Evolutionary conservation across 2,113 vertebrate species (phyloP).

Genomic region (Malurus alboscapulatus): DNA sequence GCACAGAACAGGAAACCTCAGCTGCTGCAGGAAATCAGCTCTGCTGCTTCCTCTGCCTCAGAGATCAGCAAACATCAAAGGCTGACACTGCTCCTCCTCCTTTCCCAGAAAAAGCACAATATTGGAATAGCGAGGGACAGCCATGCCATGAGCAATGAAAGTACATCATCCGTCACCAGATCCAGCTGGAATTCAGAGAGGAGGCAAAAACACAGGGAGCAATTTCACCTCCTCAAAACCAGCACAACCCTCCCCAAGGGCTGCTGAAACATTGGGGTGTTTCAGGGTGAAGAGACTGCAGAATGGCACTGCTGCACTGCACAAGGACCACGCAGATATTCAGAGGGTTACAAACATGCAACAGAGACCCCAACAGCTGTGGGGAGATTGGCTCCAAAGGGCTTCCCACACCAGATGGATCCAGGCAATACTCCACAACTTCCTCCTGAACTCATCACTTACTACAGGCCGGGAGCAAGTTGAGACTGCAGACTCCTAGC

Average conservation of each 20-base stretch:
- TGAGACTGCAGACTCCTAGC: constrained; percentile 10
- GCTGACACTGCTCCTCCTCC: neutral
- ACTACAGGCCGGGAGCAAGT: neutral
- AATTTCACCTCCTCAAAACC: neutral
- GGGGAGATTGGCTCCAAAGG: neutral
- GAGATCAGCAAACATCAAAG: fast-evolving
- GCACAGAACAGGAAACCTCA: neutral
- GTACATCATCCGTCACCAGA: fast-evolving
- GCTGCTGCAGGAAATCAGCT: neutral
- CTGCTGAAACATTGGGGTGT: neutral
- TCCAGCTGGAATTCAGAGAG: neutral
- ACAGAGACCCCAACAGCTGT: neutral
- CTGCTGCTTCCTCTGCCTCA: neutral
- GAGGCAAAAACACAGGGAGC: neutral
- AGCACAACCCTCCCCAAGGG: fast-evolving
- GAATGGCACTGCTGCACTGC: fast-evolving
- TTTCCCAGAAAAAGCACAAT: neutral
- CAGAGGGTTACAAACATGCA: neutral
- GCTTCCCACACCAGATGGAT: neutral
- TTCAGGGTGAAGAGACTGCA: neutral
- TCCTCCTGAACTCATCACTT: neutral
- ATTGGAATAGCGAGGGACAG: neutral
- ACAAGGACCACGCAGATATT: fast-evolving
- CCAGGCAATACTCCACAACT: neutral
- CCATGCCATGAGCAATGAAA: fast-evolving